Percentiles rank a stretch among this genome's conserved stretches.
phyloP scores from a whole-genome alignment of 2,888 invertebrate genomes.

The Chrysolina haemoptera region DNA sequence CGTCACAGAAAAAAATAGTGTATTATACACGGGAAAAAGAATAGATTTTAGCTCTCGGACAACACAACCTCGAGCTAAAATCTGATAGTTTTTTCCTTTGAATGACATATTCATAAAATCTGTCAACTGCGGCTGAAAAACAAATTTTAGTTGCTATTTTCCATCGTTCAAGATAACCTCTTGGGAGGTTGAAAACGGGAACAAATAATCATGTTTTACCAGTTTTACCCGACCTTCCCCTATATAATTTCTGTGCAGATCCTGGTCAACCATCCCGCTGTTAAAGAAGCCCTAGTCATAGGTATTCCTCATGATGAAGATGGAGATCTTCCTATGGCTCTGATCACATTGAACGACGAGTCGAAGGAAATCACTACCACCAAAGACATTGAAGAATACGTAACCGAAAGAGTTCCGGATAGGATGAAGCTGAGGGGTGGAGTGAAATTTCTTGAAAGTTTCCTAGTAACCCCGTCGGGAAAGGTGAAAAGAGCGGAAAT shows the following conservation, averaged over 20 bases:
- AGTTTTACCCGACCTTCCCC: too few relatives aligned
- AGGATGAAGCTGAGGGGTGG: conserved; percentile 63
- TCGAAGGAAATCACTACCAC: conserved; percentile 41
- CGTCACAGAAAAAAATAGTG: too few relatives aligned
- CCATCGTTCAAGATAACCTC: too few relatives aligned
- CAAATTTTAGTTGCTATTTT: too few relatives aligned
- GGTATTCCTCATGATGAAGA: conserved; percentile 63
- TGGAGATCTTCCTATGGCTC: conserved; percentile 62
- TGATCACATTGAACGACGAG: conserved; percentile 54
- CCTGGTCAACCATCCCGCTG: conserved; percentile 62
- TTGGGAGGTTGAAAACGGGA: too few relatives aligned
- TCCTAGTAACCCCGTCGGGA: conserved; percentile 64
- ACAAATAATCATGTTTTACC: too few relatives aligned
- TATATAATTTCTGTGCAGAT: conserved; percentile 42
- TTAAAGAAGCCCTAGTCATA: conserved; percentile 59
- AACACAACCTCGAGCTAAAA: too few relatives aligned
- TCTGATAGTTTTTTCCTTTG: too few relatives aligned
- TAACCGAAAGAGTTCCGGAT: conserved; percentile 60
- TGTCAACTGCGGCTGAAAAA: too few relatives aligned
- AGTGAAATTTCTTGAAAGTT: conserved; percentile 58
- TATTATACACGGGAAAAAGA: too few relatives aligned
- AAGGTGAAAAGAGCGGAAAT: conserved; percentile 59
- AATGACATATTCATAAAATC: too few relatives aligned
- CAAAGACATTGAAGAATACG: conserved; percentile 59
- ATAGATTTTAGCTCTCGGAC: too few relatives aligned